Base-by-base conservation (phyloP, 2,113 vertebrate genomes). In the Lichenostomus cassidix region DNA sequence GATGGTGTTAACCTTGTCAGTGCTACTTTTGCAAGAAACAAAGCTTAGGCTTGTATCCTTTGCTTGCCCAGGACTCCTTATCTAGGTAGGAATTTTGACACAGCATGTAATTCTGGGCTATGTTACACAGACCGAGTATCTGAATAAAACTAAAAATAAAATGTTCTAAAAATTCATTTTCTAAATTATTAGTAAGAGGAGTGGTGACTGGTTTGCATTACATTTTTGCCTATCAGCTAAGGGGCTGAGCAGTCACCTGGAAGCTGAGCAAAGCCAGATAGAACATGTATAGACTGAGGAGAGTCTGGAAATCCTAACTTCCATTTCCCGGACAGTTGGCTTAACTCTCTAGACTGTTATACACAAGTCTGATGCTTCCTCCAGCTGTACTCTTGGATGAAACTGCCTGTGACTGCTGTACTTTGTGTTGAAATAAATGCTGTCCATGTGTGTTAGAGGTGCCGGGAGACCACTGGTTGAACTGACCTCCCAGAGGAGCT, bases 321-420 rank as follows among this genome's bases (percentile, higher is more conserved):
- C 58, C 49, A 73, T 87, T 89, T 96, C 79, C 92, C 86, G 50
- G 47, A 86, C 49, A 53, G 83, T 28, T 46, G 37, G 22, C 76
- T 90, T 87, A 93, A 93, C n/a, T 85, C 90, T 94, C 90, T 65
- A 69, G 78, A 62, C 90, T 90, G 78, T 52, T 71, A 91, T 23
- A 85, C 70, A 85, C 33, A 75, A 76, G 53, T 41, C 82, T 93
- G 90, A 96, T 96, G 82, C 44, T 88, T 96, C 76, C 67, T 96
- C 79, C 94, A 93, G 92, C 82, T 95, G 94, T 87, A 93, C n/a
- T 83, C 83, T 58, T 77, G 55, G 88, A 92, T 67, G 59, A 95
- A 95, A 95, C 83, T 55, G 28, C 20, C 94, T 92, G 75, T 93
- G 83, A 84, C 87, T 90, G 78, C 53, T 87, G 58, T 76, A 80